Base-by-base conservation (phyloP, 2,888 invertebrate species). In the Metacarcinus magister region DNA sequence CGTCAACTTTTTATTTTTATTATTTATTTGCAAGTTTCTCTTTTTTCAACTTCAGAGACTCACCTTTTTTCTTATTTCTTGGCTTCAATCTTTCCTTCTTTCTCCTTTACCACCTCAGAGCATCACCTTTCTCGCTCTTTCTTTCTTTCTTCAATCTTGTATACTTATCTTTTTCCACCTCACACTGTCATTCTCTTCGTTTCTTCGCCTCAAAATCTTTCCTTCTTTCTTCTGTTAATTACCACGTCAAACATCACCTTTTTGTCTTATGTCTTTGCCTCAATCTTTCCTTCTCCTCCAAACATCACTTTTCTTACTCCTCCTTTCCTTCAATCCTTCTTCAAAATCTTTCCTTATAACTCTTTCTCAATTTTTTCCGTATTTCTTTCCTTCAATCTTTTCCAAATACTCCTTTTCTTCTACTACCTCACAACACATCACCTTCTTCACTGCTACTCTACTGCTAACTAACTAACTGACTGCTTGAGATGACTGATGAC, bases 341-440 rank as follows among this genome's bases (percentile, higher is more conserved):
- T 23, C 32, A 90, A 7, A 23, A 87, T 87, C 19, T 87, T 87
- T 87, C 32, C 8, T 23, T 8, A 8, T 87, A 10, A 10, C 32
- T 10, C 32, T 10, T 10, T 28, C 7, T 87, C n/a, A 60, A 60
- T 82, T 39, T 94, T 67, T 87, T 46, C 44, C 44, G 16, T 94
- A 43, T 82, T 75, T 75, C 82, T 82, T 28, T 94, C 44, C 75
- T 82, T 44, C 46, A 82, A n/a, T 75, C 94, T 94, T 75, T 75
- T 75, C 43, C 94, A 67, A 43, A 60, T 32, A 60, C 75, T 93
- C 60, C 67, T n/a, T 90, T 23, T 2, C 90, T 44, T 10, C 90
- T 82, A 10, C 8, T 87, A 19, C 87, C 13, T 1, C 87, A 8
- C n/a, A 87, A 10, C 0, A 10, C 0, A 23, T 87, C n/a, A 10